Evolutionary conservation across 2,888 invertebrate genomes (phyloP).

Genomic region (Uloborus plumipes): DNA sequence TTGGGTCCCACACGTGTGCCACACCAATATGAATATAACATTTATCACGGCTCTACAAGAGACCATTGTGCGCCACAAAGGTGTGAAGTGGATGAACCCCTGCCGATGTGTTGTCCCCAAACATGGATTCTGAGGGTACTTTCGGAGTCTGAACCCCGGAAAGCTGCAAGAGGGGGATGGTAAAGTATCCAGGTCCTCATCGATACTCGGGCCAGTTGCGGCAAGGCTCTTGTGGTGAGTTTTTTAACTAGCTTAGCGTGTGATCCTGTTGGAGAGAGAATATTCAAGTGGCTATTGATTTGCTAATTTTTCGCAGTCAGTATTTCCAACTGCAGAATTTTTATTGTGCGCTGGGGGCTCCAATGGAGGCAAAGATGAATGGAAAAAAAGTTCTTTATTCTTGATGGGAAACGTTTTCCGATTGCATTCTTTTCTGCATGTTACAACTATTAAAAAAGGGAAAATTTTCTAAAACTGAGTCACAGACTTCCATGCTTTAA

Average conservation of each 20-base stretch:
- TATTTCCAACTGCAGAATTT: no score
- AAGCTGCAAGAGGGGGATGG: neutral
- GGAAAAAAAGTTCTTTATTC: no score
- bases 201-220: neutral
- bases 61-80: slow-evolving; percentile 6
- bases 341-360: no score
- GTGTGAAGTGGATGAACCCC: slow-evolving; percentile 33
- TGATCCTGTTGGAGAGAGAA: slow-evolving; percentile 22
- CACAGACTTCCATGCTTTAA: no score
- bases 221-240: neutral
- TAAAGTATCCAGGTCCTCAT: slow-evolving; percentile 22
- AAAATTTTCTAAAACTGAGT: no score
- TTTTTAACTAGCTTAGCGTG: slow-evolving; percentile 24
- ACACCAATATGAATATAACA: slow-evolving; percentile 16
- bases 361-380: no score
- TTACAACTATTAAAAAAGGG: no score
- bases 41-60: slow-evolving; percentile 1
- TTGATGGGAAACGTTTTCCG: no score
- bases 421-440: no score
- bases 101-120: slow-evolving; percentile 43
- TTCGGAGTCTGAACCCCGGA: slow-evolving; percentile 50
- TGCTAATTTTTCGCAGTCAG: slow-evolving; percentile 46
- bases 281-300: slow-evolving; percentile 31
- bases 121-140: slow-evolving; percentile 40
- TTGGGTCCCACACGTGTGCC: slow-evolving; percentile 21